phyloP scores from a whole-genome alignment of 2,113 vertebrate genomes.

The Hipposideros armiger region DNA sequence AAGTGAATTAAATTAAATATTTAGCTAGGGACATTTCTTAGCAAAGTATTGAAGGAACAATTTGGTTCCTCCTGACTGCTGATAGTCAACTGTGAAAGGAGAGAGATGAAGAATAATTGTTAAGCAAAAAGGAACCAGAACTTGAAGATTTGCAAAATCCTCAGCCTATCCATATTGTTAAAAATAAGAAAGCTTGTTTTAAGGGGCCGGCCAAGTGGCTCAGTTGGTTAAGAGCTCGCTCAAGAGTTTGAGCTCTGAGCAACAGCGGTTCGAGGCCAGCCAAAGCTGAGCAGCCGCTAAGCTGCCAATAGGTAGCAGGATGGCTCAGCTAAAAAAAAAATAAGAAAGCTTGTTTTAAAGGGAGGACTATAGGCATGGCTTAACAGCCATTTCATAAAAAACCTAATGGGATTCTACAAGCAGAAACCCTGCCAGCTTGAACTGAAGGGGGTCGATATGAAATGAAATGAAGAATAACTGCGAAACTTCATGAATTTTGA shows the following conservation, averaged over 20 bases:
- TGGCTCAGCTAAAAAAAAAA: neutral
- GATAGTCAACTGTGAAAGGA: neutral
- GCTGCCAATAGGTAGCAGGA: no score
- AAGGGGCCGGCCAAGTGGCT: neutral
- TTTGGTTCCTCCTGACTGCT: neutral
- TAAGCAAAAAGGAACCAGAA: neutral
- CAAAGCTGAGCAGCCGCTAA: no score
- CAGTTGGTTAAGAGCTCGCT: no score
- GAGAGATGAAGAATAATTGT: neutral
- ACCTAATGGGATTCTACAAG: neutral
- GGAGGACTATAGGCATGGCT: neutral
- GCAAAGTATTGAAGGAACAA: neutral
- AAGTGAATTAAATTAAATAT: neutral
- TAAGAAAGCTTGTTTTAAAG: neutral
- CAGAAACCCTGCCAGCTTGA: neutral
- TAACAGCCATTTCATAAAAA: neutral
- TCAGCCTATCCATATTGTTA: neutral
- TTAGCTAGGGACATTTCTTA: neutral
- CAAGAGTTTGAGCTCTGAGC: no score
- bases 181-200: neutral
- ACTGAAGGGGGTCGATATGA: neutral
- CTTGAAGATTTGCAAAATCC: no score
- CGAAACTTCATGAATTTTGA: neutral
- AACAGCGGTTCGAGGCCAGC: no score
- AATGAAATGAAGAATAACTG: neutral